A percentile compares a stretch with the other conserved stretches of the same genome.
Conservation (phyloP, 2,113 vertebrate genomes). For the Nesoenas mayeri region DNA sequence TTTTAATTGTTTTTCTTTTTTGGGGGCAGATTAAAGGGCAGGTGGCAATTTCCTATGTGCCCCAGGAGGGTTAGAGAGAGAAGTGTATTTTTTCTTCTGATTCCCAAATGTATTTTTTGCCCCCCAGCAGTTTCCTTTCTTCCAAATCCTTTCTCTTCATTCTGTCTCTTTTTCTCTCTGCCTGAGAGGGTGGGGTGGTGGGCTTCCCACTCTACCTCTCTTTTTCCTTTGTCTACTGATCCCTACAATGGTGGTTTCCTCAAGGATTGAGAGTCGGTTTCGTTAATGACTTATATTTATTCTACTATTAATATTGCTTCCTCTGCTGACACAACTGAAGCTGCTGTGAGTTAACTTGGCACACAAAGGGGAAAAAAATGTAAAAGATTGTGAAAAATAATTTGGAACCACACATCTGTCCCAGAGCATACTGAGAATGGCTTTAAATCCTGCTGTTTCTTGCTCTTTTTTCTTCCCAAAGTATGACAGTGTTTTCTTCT, state of each 20-base stretch:
- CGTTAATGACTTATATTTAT: constrained; percentile 19
- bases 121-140: constrained; percentile 42
- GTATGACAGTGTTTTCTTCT: background rate
- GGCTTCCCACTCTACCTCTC: background rate
- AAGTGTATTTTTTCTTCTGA: background rate
- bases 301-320: background rate
- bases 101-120: constrained; percentile 16
- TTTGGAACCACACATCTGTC: background rate
- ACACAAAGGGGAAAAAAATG: background rate
- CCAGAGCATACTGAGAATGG: background rate
- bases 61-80: constrained; percentile 19
- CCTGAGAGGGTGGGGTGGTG: background rate
- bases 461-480: background rate
- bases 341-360: constrained; percentile 5
- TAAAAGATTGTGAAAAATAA: background rate
- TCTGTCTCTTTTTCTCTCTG: background rate
- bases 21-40: constrained; percentile 43
- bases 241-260: background rate
- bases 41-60: constrained; percentile 58
- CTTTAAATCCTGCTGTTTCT: background rate
- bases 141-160: background rate
- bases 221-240: background rate
- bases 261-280: background rate
- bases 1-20: constrained; percentile 62
- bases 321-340: background rate